Evolutionary conservation across 2,888 invertebrate genomes (phyloP), one percentile per base, ranked within the genome.

Genomic region (Netelia fuscicornis): DNA sequence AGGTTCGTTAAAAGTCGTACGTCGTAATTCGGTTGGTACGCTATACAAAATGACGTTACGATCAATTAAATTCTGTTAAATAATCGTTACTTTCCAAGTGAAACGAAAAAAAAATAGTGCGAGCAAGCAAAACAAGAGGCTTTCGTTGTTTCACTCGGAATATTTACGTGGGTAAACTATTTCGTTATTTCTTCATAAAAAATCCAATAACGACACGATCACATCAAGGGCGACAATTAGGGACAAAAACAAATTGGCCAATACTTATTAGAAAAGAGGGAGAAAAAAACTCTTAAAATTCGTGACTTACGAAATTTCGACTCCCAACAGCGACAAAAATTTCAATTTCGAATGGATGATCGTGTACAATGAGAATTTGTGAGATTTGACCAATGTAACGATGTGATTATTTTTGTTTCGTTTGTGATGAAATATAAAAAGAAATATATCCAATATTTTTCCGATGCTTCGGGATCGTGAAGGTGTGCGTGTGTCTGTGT

Each of bases 301-400:
- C 58, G 85, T 30, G 81, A 91, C 91, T 91, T 91, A 91, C 91
- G 89, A 64, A 84, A 84, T 78, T 86, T 84, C 54, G 82, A 83
- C 64, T 37, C 88, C 82, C 74, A 75, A 87, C 82, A 72, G 87
- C 90, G 82, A 86, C 81, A 86, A 84, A 87, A 85, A 58, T 81
- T 87, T 84, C 65, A 81, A 82, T 83, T 84, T 79, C 84, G 81
- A 85, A 83, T 82, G 84, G 74, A 68, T 85, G 80, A 67, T 79
- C 48, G 84, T 86, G 88, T 86, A 72, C 68, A 74, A 82, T 72
- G 81, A 60, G 56, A 78, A 75, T 80, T 67, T 86, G 81, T 81
- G 60, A 67, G 11, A 58, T 78, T 74, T 87, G 52, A 68, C 76
- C 42, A 13, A 52, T 75, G 44, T 76, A 70, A 75, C 70, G 75